Conservation (phyloP, 2,797 vertebrate genomes). For the Cacajao melanocephalus region DNA sequence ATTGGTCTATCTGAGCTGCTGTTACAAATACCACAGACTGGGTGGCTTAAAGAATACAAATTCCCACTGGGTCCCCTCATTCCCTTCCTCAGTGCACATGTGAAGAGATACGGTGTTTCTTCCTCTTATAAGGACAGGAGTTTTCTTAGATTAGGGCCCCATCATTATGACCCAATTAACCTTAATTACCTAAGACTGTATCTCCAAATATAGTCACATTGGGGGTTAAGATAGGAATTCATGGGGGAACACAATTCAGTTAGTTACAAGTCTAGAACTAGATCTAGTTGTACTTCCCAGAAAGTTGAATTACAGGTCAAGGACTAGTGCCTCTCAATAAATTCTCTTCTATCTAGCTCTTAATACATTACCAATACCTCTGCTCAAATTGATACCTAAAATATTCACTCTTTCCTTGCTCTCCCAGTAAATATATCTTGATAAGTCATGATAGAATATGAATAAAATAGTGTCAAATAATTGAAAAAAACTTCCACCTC, state of each 20-base stretch:
- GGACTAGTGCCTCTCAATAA: not conserved
- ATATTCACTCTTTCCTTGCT: not conserved
- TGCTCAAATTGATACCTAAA: not conserved
- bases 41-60: not conserved
- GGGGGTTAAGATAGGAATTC: not conserved
- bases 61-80: not conserved
- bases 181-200: not conserved
- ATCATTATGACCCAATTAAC: not conserved
- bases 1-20: not conserved
- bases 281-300: not conserved
- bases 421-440: not conserved
- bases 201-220: not conserved
- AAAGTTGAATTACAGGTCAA: not conserved
- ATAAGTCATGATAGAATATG: not conserved
- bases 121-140: not conserved
- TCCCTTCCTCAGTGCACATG: not conserved
- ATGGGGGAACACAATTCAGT: not conserved
- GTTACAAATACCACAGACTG: not conserved
- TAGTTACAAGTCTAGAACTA: not conserved
- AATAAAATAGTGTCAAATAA: not conserved
- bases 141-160: not conserved
- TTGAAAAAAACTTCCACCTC: not conserved
- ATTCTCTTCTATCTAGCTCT: not conserved
- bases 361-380: not conserved
- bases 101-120: not conserved